Conservation (phyloP, 1,140 invertebrate species). For the Lepidurus packardi region DNA sequence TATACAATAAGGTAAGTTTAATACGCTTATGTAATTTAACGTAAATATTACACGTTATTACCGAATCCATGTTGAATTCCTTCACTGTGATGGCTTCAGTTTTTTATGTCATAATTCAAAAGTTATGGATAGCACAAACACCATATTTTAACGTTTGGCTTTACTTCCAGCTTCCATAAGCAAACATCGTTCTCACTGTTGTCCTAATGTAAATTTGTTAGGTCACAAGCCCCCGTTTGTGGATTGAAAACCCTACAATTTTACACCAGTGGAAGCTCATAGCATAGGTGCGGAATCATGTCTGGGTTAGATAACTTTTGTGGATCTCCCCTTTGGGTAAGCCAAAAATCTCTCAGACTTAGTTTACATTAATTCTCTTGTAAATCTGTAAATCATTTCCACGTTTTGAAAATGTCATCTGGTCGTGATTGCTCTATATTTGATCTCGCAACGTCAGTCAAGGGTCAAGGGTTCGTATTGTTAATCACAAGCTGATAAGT, state of each 20-base stretch:
- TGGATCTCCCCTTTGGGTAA: slow-evolving; percentile 35
- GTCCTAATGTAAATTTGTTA: too few relatives aligned
- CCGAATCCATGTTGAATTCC: neutral
- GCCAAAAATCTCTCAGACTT: neutral
- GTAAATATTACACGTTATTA: neutral
- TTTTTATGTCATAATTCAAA: neutral
- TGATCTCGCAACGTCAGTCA: slow-evolving; percentile 18
- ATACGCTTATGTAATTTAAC: neutral
- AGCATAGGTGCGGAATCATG: neutral
- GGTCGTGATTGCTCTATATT: neutral
- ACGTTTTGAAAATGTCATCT: too few relatives aligned
- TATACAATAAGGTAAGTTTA: neutral
- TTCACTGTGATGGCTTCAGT: neutral
- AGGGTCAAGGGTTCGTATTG: neutral
- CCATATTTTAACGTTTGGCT: too few relatives aligned
- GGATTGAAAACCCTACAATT: neutral
- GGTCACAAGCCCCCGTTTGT: too few relatives aligned
- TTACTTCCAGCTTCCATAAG: too few relatives aligned
- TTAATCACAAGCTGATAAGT: neutral
- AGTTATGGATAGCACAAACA: too few relatives aligned
- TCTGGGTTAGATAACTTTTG: slow-evolving; percentile 33
- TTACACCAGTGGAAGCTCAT: neutral
- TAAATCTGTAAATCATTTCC: too few relatives aligned
- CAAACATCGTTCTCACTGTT: too few relatives aligned
- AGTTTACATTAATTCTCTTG: too few relatives aligned